Evolutionary conservation across 1,140 invertebrate species (phyloP).

Genomic region (Thaumetopoea pityocampa): DNA sequence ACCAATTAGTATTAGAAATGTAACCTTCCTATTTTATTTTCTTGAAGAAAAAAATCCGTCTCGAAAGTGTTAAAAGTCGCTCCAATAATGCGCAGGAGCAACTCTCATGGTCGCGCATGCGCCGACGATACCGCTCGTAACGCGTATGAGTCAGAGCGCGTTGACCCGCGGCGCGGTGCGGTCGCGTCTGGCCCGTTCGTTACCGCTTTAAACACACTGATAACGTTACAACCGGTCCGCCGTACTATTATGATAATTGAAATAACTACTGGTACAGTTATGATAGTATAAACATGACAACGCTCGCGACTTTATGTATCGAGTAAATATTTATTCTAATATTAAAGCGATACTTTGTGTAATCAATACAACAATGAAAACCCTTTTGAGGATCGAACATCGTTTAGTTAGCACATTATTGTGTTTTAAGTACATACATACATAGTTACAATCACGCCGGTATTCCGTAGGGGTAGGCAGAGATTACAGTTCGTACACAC

Average conservation of each 20-base stretch:
- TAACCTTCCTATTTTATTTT: not conserved
- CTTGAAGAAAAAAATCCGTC: conserved; percentile 4
- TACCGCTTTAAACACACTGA: conserved; percentile 25
- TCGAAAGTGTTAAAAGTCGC: conserved; percentile 20
- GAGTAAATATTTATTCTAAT: conserved; percentile 13
- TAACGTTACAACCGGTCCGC: conserved; percentile 39
- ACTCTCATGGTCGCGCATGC: conserved; percentile 22
- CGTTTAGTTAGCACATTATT: no score
- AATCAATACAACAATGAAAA: no score
- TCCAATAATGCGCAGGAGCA: conserved; percentile 16
- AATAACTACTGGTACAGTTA: conserved; percentile 20
- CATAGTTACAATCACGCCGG: no score
- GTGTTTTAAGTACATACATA: no score
- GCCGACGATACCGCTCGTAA: conserved; percentile 19
- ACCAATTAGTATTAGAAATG: no score
- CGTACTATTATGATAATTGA: conserved; percentile 27
- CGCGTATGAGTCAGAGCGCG: conserved; percentile 40
- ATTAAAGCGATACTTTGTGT: no score
- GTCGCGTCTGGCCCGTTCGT: conserved; percentile 23
- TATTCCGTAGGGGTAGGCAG: no score
- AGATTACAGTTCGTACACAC: no score
- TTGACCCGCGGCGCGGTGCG: conserved; percentile 35
- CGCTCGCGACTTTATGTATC: conserved; percentile 7
- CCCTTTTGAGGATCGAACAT: no score
- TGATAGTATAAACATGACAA: conserved; percentile 23